Conservation (phyloP, 2,888 invertebrate genomes). For the Allophyes oxyacanthae region DNA sequence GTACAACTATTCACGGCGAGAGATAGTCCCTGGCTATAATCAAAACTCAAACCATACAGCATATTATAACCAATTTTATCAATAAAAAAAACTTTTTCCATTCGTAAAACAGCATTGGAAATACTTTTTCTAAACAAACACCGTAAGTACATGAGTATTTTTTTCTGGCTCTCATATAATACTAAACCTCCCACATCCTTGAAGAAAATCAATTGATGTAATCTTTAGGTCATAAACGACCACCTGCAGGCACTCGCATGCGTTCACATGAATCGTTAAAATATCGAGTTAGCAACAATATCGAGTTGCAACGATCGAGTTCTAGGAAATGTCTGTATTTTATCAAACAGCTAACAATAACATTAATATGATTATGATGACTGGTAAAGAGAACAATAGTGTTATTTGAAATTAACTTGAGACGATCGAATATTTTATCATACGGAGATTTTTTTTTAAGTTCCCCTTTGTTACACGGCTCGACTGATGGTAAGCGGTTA, state of each 20-base stretch:
- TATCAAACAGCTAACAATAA: conserved; percentile 21
- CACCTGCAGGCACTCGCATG: conserved; percentile 30
- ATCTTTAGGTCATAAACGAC: conserved; percentile 24
- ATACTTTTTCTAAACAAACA: too few relatives aligned
- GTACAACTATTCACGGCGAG: too few relatives aligned
- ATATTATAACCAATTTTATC: too few relatives aligned
- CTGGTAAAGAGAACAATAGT: conserved; percentile 14
- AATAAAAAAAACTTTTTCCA: too few relatives aligned
- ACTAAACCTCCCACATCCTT: not conserved
- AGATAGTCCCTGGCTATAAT: too few relatives aligned
- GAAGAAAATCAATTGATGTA: conserved; percentile 9
- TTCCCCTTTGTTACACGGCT: too few relatives aligned
- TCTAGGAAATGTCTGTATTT: conserved; percentile 26
- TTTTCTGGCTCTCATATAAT: too few relatives aligned
- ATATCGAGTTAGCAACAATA: conserved; percentile 38
- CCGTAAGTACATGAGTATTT: too few relatives aligned
- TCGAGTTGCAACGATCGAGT: conserved; percentile 24
- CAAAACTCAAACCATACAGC: too few relatives aligned
- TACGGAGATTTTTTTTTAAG: too few relatives aligned
- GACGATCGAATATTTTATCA: conserved; percentile 6
- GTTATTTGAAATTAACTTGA: conserved; percentile 25
- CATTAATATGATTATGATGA: conserved; percentile 1
- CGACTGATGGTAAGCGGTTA: too few relatives aligned
- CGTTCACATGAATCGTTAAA: conserved; percentile 38
- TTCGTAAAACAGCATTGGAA: too few relatives aligned